Evolutionary conservation across 2,797 vertebrate species (phyloP).

Genomic region (Amblyopsis hoosieri): DNA sequence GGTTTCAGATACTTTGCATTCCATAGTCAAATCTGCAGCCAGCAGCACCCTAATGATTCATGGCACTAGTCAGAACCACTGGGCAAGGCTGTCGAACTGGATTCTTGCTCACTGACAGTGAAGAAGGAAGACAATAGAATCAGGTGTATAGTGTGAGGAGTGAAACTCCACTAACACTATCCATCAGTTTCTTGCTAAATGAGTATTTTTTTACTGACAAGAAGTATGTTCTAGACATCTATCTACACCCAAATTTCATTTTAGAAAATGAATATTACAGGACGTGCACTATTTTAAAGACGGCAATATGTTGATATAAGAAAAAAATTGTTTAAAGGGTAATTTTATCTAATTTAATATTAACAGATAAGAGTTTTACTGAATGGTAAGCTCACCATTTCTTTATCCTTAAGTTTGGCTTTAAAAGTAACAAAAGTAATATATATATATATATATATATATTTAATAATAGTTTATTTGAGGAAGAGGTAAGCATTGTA

Average conservation of each 20-base stretch:
- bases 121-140: constrained; percentile 36
- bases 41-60: constrained; percentile 62
- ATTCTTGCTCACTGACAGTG: constrained; percentile 41
- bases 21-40: constrained; percentile 45
- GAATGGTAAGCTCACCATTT: no score
- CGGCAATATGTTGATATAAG: no score
- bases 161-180: constrained; percentile 44
- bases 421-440: no score
- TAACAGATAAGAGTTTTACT: no score
- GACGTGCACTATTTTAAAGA: no score
- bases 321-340: no score
- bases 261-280: constrained; percentile 4
- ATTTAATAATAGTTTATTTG: neutral
- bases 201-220: neutral
- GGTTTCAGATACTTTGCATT: constrained; percentile 69
- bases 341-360: no score
- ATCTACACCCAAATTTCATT: constrained; percentile 34
- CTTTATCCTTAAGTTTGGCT: no score
- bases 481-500: neutral
- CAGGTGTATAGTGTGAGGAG: constrained; percentile 35
- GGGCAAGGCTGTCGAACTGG: constrained; percentile 64
- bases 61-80: constrained; percentile 24
- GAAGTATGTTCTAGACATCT: constrained; percentile 18
- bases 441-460: neutral
- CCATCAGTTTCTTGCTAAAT: neutral